Evolutionary conservation across 2,888 invertebrate genomes (phyloP), one percentile per base, ranked within the genome.

Genomic region (Itoplectis maculator): DNA sequence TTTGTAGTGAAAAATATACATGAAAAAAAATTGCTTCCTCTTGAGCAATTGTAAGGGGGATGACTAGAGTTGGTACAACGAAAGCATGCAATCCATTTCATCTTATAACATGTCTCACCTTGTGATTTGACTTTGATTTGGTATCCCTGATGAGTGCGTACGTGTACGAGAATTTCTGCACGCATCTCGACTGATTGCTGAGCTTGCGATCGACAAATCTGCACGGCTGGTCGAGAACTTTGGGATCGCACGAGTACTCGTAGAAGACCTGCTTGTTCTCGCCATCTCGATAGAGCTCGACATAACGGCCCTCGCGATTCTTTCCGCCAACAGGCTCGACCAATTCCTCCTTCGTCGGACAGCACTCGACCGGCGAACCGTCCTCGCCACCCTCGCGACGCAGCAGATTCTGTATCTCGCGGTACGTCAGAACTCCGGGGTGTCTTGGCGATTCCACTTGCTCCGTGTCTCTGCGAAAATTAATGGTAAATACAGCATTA

Each of bases 161-260:
- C 3, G 96, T 96, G 91, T 96, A 97, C 63, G 97, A 96, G 92
- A 96, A 97, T 92, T 96, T 96, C 92, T 98, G 97, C 63, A 96
- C 96, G 93, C 98, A 98, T 88, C 94, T 94, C n/a, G 97, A 96
- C 84, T 95, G 95, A 88, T 94, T 94, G 92, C 94, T 95, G 69
- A 96, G 94, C 81, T 95, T 94, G n/a, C 95, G 94, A 92, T 96
- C 96, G 89, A 97, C 94, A 93, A 96, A 96, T 81, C 94, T 94
- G 91, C 98, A 98, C 2, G 96, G 96, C 88, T 94, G 94, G 90
- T 96, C 95, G 85, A 95, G 95, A 66, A 97, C 95, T 73, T 95
- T 95, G 37, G 95, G 94, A 49, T 95, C 95, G 92, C 98, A 98
- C 42, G 96, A 96, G 78, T 96, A 94, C 93, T 97, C 97, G 93